Percentiles rank a stretch among this genome's conserved stretches.
Conservation (phyloP, 2,113 vertebrate genomes). For the Clarias gariepinus region DNA sequence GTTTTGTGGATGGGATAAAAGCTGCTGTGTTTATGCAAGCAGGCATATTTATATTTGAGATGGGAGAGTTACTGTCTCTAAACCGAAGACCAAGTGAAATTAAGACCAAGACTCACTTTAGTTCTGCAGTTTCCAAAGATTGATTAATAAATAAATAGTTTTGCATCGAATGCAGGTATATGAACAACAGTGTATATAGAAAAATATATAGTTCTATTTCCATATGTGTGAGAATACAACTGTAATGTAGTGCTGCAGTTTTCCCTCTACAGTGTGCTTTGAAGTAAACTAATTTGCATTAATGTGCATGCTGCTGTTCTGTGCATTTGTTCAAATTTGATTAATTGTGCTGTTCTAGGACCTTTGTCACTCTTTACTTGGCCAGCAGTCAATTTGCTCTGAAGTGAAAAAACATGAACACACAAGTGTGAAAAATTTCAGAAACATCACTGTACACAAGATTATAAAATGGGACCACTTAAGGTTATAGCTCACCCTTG, state of each 20-base stretch:
- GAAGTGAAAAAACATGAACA: neutral
- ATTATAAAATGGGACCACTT: slow-evolving; percentile 22
- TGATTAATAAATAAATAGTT: neutral
- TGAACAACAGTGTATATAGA: neutral
- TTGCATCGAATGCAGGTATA: neutral
- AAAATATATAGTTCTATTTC: slow-evolving; percentile 3
- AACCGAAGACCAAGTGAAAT: neutral
- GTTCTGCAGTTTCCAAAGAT: slow-evolving; percentile 28
- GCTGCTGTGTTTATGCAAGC: neutral
- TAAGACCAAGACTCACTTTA: neutral
- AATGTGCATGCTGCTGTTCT: slow-evolving; percentile 10
- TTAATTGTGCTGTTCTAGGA: slow-evolving; percentile 3
- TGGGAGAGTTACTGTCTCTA: neutral
- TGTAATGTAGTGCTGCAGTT: neutral
- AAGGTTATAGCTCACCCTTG: neutral
- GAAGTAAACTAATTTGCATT: neutral
- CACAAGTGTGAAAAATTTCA: slow-evolving; percentile 6
- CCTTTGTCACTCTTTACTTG: neutral
- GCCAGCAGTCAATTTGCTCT: neutral
- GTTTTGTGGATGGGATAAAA: slow-evolving; percentile 20
- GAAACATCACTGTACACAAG: neutral
- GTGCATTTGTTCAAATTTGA: slow-evolving; percentile 22
- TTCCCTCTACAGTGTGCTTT: slow-evolving; percentile 12
- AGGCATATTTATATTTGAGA: neutral
- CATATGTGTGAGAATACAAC: neutral